Evolutionary conservation across 2,113 vertebrate genomes (phyloP).

Genomic region (Chaenogobius annularis): DNA sequence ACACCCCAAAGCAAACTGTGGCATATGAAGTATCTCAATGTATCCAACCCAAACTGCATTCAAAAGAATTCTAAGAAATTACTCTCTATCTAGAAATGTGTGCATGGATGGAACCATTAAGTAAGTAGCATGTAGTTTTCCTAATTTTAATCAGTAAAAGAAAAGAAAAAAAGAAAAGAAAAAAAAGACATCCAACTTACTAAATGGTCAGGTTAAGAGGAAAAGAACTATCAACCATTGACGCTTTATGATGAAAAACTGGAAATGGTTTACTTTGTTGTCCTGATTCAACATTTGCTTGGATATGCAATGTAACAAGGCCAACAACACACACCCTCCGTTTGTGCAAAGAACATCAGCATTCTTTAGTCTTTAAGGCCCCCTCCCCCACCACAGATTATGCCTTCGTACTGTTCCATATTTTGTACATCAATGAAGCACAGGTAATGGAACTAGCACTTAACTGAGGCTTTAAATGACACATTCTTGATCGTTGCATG

Average conservation of each 20-base stretch:
- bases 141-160: too few relatives aligned
- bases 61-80: too few relatives aligned
- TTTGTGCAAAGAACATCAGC: not conserved
- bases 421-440: not conserved
- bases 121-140: not conserved
- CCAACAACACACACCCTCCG: not conserved
- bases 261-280: not conserved
- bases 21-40: too few relatives aligned
- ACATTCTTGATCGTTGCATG: not conserved
- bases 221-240: not conserved
- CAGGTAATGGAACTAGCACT: conserved; percentile 9
- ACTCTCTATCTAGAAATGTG: not conserved
- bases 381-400: not conserved
- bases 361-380: not conserved
- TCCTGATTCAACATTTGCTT: not conserved
- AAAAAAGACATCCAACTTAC: too few relatives aligned
- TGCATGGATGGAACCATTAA: not conserved
- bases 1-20: too few relatives aligned
- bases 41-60: too few relatives aligned
- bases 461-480: conserved; percentile 10
- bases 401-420: not conserved
- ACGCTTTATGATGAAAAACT: not conserved
- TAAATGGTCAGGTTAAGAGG: not conserved
- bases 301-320: not conserved
- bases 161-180: too few relatives aligned